Conservation (phyloP, 2,797 vertebrate species). For the Rhinogobio ventralis region DNA sequence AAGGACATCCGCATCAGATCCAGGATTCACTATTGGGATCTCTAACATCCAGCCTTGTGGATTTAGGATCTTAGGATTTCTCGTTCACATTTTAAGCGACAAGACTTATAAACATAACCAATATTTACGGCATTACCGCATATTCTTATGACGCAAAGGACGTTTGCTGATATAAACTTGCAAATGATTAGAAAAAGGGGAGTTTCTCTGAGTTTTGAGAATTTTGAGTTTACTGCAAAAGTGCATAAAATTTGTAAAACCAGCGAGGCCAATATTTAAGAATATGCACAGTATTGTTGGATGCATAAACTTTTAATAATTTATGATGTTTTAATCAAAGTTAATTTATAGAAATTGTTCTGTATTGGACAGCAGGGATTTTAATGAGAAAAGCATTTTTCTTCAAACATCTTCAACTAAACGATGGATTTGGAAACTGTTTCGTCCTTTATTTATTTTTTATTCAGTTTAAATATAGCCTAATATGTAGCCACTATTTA, state of each 20-base stretch:
- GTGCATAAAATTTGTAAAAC: constrained; percentile 19
- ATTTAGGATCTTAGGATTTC: constrained; percentile 89
- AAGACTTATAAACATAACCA: constrained; percentile 13
- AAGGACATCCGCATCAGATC: constrained; percentile 92
- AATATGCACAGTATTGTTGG: constrained; percentile 7
- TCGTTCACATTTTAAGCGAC: not conserved
- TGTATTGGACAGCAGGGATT: constrained; percentile 12
- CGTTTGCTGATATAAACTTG: constrained; percentile 1
- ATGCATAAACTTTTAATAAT: constrained; percentile 32
- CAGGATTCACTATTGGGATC: constrained; percentile 97
- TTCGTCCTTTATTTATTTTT: not conserved
- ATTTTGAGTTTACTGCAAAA: constrained; percentile 13
- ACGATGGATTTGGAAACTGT: not conserved
- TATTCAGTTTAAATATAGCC: not conserved
- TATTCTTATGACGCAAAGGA: constrained; percentile 24
- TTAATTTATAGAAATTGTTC: constrained; percentile 42
- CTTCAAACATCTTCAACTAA: constrained; percentile 30
- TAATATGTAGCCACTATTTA: not conserved
- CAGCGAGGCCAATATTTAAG: constrained; percentile 31
- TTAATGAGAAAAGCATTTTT: constrained; percentile 23
- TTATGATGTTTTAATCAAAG: constrained; percentile 36
- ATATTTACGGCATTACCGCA: constrained; percentile 29
- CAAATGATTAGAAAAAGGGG: not conserved
- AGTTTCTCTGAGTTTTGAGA: not conserved
- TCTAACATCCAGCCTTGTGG: constrained; percentile 97